These are phyloP conservation scores for Nephrocerus scutellatus DNA, from an alignment of 2,888 invertebrate species.

Conservation along the genomic window DNA sequence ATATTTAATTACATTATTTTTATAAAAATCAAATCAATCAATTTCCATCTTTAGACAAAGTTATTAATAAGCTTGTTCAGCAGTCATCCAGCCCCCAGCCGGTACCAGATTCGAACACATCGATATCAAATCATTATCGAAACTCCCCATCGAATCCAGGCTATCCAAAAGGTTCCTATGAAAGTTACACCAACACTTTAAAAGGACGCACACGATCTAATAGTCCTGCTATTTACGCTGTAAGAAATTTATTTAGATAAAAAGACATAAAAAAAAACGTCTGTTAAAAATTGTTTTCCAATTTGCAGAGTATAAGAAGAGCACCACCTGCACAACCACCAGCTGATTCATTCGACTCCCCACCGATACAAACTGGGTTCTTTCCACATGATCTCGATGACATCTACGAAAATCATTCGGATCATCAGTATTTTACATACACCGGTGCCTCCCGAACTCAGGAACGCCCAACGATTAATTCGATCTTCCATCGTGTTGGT, in stretches of 20 bases:
- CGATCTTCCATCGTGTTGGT: conserved; percentile 44
- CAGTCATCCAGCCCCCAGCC: conserved; percentile 43
- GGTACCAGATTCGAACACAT: conserved; percentile 40
- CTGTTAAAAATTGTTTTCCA: neutral
- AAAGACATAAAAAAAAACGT: too few relatives aligned
- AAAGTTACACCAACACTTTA: conserved; percentile 36
- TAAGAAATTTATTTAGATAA: too few relatives aligned
- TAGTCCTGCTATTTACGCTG: conserved; percentile 42
- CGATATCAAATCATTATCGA: conserved; percentile 36
- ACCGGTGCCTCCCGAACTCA: conserved; percentile 36
- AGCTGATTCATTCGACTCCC: conserved; percentile 36
- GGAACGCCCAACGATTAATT: conserved; percentile 43
- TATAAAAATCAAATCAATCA: neutral
- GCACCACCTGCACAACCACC: too few relatives aligned
- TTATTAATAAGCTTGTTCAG: conserved; percentile 28
- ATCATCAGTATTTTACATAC: conserved; percentile 48
- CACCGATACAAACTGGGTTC: conserved; percentile 37
- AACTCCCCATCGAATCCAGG: conserved; percentile 35
- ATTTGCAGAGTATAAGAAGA: neutral
- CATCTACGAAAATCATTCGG: conserved; percentile 43
- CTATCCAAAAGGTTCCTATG: conserved; percentile 36
- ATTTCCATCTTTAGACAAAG: conserved; percentile 26
- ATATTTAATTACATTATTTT: neutral
- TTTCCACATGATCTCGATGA: conserved; percentile 48
- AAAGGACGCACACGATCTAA: conserved; percentile 42